Evolutionary conservation across 2,113 vertebrate species (phyloP), one percentile per base, ranked within the genome.

Genomic region (Sinosuthora webbiana): DNA sequence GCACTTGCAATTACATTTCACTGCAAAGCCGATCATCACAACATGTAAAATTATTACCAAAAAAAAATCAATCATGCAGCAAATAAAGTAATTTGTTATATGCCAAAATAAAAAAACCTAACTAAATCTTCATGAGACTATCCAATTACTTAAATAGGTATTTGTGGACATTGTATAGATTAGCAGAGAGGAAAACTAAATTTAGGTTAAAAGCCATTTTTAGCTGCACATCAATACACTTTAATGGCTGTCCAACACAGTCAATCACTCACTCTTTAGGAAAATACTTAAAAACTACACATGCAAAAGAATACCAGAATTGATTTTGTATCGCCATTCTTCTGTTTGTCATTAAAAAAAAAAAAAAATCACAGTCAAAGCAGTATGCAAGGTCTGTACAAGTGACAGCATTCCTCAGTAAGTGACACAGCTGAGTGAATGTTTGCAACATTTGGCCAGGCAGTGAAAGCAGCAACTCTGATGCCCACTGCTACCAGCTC

Each of bases 41-140:
- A 28, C 27, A 71, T 3, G 10, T 30, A 74, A 85, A 76, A 90
- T 14, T 21, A 62, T 41, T 37, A 23, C 13, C 2, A 30, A 63
- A 57, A 39, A 39, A 41, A 57, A 67, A 91, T 56, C 35, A 39
- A 44, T 78, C 44, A 65, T 15, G 30, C 37, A 80, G 49, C 10
- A 94, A 88, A 78, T 35, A 47, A 62, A 86, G 41, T 53, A n/a
- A 93, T 75, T 75, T 39, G 6, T 50, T 70, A 67, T 59, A 86
- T 83, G 81, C 37, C 83, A 69, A 83, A 90, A 90, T 49, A 91
- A 92, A 91, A 92, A 94, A 90, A 17, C 33, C 14, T 70, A 90
- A 77, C 44, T 47, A 83, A 49, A 90, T 55, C 62, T 73, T 30
- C 52, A 69, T 19, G 11, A 86, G 53, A 37, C 55, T 79, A 67